Evolutionary conservation across 2,113 vertebrate genomes (phyloP).

Genomic region (Indicator indicator): DNA sequence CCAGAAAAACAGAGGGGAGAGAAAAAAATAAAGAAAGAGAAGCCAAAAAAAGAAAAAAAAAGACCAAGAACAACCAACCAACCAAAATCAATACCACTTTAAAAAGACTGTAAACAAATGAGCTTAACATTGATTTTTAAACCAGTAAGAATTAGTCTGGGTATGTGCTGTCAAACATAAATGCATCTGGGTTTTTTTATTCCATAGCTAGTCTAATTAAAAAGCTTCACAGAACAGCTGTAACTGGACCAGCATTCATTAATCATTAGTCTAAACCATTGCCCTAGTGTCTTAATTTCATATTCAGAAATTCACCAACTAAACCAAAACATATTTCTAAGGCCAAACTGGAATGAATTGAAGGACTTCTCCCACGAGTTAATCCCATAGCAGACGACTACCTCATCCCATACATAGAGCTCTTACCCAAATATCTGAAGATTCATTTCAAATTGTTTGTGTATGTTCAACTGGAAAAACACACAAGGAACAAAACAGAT

Average conservation of each 20-base stretch:
- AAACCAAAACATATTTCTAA: background rate
- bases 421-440: constrained; percentile 31
- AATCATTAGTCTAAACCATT: background rate
- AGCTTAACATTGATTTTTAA: background rate
- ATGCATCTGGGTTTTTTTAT: background rate
- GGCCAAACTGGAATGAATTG: background rate
- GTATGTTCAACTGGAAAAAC: constrained; percentile 20
- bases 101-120: background rate
- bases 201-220: background rate
- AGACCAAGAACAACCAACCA: too few species aligned
- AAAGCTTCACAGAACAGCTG: background rate
- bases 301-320: constrained; percentile 43
- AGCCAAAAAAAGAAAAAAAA: too few species aligned
- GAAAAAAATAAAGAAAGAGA: background rate
- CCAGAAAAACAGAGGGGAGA: background rate
- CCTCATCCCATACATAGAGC: background rate
- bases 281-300: background rate
- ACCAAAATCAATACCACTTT: background rate
- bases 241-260: background rate
- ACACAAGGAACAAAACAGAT: background rate
- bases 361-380: constrained; percentile 22
- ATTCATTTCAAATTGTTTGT: constrained; percentile 44
- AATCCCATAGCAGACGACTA: background rate
- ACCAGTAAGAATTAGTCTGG: background rate
- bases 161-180: background rate